phyloP scores from a whole-genome alignment of 2,113 vertebrate genomes.

The Albula glossodonta region DNA sequence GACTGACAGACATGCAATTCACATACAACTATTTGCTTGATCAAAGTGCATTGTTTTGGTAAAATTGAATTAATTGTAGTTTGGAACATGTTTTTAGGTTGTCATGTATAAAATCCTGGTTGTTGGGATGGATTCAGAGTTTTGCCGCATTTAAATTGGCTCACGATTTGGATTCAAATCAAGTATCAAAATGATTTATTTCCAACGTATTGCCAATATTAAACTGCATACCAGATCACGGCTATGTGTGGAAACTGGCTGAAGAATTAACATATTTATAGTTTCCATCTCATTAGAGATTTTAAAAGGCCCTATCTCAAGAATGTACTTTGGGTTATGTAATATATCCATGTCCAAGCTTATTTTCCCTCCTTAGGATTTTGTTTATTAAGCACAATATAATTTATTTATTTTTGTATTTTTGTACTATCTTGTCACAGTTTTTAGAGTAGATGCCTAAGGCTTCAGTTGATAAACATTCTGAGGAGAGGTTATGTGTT shows the following conservation, averaged over 20 bases:
- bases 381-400: conserved; percentile 11
- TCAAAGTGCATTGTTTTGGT: neutral
- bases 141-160: neutral
- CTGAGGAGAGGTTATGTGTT: neutral
- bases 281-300: conserved; percentile 26
- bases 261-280: conserved; percentile 29
- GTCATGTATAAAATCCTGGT: too few relatives aligned
- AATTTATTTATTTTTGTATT: neutral
- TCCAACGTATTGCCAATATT: neutral
- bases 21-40: neutral
- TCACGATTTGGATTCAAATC: neutral
- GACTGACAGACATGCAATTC: too few relatives aligned
- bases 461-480: neutral
- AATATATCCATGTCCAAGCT: conserved; percentile 15
- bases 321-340: neutral
- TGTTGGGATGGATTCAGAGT: too few relatives aligned
- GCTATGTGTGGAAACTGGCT: conserved; percentile 17
- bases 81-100: too few relatives aligned
- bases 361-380: conserved; percentile 7
- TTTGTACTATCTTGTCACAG: neutral
- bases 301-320: conserved; percentile 14
- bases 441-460: neutral
- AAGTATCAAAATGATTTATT: conserved; percentile 23
- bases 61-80: too few relatives aligned
- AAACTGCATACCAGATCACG: conserved; percentile 1